Conservation (phyloP, 2,888 invertebrate species). For the Trichopoda pennipes region DNA sequence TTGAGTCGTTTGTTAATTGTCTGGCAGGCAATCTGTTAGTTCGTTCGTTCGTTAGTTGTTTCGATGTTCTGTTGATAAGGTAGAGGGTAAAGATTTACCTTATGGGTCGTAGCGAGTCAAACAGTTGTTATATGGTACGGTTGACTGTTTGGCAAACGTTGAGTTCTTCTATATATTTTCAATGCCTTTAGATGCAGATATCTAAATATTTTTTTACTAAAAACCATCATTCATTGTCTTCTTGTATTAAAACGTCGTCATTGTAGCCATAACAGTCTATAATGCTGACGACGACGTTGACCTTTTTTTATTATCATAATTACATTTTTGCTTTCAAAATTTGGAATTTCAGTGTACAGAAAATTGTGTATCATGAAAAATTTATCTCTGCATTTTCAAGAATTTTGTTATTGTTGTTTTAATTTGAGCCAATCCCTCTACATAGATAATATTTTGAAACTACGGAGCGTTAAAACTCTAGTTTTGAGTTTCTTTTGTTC, state of each 20-base stretch:
- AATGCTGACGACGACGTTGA: constrained; percentile 20
- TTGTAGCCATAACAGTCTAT: constrained; percentile 10
- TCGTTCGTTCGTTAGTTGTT: constrained; percentile 25
- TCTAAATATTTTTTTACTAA: constrained; percentile 55
- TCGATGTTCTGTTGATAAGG: constrained; percentile 4
- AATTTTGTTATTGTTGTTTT: constrained; percentile 1
- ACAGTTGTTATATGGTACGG: constrained; percentile 41
- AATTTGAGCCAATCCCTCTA: constrained; percentile 32
- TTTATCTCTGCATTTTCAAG: constrained; percentile 37
- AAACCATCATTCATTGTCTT: constrained; percentile 42
- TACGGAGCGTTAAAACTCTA: neutral
- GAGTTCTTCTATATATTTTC: constrained; percentile 51
- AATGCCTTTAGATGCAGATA: constrained; percentile 57
- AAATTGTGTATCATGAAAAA: constrained; percentile 17
- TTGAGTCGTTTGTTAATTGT: constrained; percentile 16
- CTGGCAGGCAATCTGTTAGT: constrained; percentile 7
- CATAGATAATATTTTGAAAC: constrained; percentile 34
- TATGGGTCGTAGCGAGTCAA: constrained; percentile 40
- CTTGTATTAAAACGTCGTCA: neutral
- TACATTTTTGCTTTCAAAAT: constrained; percentile 18
- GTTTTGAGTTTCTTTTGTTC: constrained; percentile 1
- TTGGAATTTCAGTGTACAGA: constrained; percentile 53
- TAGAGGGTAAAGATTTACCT: constrained; percentile 37
- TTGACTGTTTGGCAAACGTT: constrained; percentile 49
- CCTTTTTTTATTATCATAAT: constrained; percentile 12